phyloP scores from a whole-genome alignment of 2,113 vertebrate species.

The Girardinichthys multiradiatus region DNA sequence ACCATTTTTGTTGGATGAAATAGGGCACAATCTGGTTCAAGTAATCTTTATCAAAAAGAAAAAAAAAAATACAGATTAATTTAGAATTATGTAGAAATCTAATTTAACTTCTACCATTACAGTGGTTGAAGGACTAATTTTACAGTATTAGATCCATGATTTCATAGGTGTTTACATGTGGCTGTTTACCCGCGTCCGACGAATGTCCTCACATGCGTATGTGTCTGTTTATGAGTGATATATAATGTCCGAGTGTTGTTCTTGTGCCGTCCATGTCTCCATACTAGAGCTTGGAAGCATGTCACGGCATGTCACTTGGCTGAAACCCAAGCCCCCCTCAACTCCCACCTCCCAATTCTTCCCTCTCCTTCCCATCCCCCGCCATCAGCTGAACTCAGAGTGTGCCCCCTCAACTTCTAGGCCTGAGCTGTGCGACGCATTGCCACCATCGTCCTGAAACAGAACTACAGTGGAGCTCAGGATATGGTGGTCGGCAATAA shows the following conservation, averaged over 20 bases:
- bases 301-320: constrained; percentile 60
- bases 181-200: neutral
- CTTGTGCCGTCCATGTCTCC: constrained; percentile 30
- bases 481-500: no score
- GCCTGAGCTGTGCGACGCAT: constrained; percentile 54
- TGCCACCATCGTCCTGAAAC: constrained; percentile 30
- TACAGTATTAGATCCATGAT: neutral
- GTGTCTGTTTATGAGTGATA: constrained; percentile 19
- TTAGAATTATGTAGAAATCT: neutral
- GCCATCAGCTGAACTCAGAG: constrained; percentile 38
- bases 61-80: neutral
- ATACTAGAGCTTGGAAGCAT: constrained; percentile 47
- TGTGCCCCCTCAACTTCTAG: constrained; percentile 52
- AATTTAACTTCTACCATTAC: neutral
- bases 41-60: neutral
- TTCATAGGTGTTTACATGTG: constrained; percentile 33
- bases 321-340: constrained; percentile 23
- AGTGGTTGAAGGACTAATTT: constrained; percentile 7
- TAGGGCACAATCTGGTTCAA: neutral
- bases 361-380: neutral
- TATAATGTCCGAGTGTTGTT: constrained; percentile 23
- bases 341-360: neutral
- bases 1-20: neutral
- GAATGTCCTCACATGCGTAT: constrained; percentile 3
- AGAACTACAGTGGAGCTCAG: neutral